Conservation (phyloP, 1,140 invertebrate genomes). For the Megalopta genalis region DNA sequence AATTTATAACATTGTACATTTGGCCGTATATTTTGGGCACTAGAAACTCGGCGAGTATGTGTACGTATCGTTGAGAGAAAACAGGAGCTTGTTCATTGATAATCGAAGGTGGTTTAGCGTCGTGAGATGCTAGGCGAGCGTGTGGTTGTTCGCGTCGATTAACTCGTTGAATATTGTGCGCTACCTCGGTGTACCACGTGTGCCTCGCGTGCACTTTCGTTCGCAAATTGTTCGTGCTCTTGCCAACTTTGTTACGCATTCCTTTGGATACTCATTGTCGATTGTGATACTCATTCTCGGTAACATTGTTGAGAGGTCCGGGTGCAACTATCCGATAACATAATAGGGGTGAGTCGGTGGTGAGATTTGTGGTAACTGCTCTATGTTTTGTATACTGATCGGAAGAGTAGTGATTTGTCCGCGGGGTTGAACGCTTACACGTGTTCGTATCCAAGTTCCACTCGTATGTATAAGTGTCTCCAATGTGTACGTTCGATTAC, state of each 20-base stretch:
- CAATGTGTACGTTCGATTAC: conserved; percentile 45
- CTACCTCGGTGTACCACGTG: too few relatives aligned
- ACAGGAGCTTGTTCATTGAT: conserved; percentile 5
- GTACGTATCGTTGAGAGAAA: neutral
- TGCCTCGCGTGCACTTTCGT: neutral
- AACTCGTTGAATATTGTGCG: conserved; percentile 1
- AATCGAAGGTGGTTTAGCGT: neutral
- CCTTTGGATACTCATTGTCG: conserved; percentile 1
- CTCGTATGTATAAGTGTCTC: conserved; percentile 34
- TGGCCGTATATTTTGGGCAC: neutral
- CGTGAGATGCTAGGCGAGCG: neutral
- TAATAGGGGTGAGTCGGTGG: conserved; percentile 55
- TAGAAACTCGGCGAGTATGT: neutral
- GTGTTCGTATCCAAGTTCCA: neutral
- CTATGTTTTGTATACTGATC: conserved; percentile 48
- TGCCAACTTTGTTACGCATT: neutral
- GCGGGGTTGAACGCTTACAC: conserved; percentile 28
- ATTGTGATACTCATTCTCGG: conserved; percentile 17
- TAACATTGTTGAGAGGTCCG: conserved; percentile 23
- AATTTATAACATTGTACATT: conserved; percentile 18
- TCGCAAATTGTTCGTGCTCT: neutral
- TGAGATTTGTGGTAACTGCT: conserved; percentile 46
- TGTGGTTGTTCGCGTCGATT: neutral
- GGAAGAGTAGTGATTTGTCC: conserved; percentile 36
- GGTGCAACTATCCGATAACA: conserved; percentile 16